These are phyloP conservation scores for Fulica atra DNA, from an alignment of 2,113 vertebrate genomes.

Conservation along the genomic window DNA sequence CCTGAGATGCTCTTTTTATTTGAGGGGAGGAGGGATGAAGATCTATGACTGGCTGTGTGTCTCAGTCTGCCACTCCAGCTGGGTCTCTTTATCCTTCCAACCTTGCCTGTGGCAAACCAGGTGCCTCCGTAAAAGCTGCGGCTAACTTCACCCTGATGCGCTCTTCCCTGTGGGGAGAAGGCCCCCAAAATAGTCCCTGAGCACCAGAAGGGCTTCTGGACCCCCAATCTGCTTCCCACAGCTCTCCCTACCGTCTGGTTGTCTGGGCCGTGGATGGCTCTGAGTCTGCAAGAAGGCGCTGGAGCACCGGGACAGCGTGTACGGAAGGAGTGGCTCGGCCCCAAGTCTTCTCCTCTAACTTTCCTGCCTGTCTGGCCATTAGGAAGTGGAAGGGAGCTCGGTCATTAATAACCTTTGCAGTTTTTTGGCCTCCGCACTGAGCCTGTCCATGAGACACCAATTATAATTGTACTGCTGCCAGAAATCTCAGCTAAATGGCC, in stretches of 20 bases:
- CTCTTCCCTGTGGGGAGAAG: background rate
- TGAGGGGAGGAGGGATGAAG: background rate
- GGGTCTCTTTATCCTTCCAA: background rate
- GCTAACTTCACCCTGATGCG: background rate
- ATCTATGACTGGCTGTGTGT: background rate
- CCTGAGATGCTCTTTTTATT: slow-evolving; percentile 21
- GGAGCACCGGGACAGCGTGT: background rate
- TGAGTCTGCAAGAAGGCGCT: background rate
- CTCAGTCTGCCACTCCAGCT: background rate
- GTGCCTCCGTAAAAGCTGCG: background rate
- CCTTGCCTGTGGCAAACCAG: background rate
- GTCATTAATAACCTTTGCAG: slow-evolving; percentile 64
- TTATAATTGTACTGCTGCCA: slow-evolving; percentile 36
- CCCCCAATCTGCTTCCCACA: background rate
- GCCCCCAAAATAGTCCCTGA: background rate
- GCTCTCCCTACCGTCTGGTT: background rate
- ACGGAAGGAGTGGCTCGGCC: background rate
- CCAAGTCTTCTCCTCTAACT: slow-evolving; percentile 41
- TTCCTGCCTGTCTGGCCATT: slow-evolving; percentile 40
- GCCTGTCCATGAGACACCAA: slow-evolving; percentile 42
- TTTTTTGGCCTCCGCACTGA: slow-evolving; percentile 32
- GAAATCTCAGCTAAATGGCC: slow-evolving; percentile 42
- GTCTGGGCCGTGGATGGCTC: background rate
- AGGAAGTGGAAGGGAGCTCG: slow-evolving; percentile 48
- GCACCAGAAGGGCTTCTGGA: background rate